phyloP scores from a whole-genome alignment of 2,797 vertebrate genomes.

The Euphonia xanthogaster region DNA sequence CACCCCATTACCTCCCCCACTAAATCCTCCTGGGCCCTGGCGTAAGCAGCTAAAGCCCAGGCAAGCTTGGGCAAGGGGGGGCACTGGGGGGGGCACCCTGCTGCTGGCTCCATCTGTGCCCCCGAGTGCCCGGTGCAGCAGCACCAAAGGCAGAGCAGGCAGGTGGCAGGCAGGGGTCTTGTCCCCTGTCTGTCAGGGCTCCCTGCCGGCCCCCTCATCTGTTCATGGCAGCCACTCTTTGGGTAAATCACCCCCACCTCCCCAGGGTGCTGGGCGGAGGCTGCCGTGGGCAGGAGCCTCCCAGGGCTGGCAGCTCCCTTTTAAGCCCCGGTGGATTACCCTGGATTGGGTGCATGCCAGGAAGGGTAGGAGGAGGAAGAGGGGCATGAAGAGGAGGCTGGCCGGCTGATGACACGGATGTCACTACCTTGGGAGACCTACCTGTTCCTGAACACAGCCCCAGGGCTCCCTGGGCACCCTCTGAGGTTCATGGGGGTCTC shows the following conservation, averaged over 20 bases:
- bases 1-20: background rate
- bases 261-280: background rate
- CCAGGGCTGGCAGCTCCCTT: background rate
- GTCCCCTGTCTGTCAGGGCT: background rate
- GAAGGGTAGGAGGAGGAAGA: slow-evolving; percentile 8
- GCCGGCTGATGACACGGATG: background rate
- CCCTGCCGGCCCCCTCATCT: background rate
- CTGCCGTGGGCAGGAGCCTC: background rate
- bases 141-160: background rate
- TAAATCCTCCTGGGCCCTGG: slow-evolving; percentile 49
- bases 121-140: fast-evolving
- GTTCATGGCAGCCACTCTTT: background rate
- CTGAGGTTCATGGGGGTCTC: background rate
- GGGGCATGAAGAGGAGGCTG: background rate
- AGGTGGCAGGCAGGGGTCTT: background rate
- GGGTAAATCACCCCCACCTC: background rate
- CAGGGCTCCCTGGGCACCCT: background rate
- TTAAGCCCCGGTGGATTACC: slow-evolving; percentile 39
- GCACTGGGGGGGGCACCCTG: background rate
- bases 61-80: slow-evolving; percentile 14
- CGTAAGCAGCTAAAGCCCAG: slow-evolving; percentile 52
- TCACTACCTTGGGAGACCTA: background rate
- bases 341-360: background rate
- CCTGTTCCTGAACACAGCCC: background rate
- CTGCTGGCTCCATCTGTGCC: slow-evolving; percentile 42